Evolutionary conservation across 2,113 vertebrate genomes (phyloP).

Genomic region (Hemiscyllium ocellatum): DNA sequence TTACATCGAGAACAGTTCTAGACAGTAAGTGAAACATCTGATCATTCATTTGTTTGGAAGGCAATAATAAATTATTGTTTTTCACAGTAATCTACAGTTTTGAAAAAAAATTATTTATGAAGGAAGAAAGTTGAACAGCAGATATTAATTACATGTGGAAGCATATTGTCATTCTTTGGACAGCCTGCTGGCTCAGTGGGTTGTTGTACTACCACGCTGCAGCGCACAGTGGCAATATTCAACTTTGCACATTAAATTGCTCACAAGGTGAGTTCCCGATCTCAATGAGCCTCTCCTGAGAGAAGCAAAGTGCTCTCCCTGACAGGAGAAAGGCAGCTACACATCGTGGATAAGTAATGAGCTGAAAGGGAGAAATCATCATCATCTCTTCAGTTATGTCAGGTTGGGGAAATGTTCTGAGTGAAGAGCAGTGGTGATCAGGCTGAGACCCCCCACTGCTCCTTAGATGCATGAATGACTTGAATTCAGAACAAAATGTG

Average conservation of each 20-base stretch:
- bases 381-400: not conserved
- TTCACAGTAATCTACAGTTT: not conserved
- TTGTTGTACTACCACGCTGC: not conserved
- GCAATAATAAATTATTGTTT: not conserved
- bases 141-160: conserved; percentile 20
- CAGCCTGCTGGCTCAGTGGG: not conserved
- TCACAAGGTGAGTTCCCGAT: not conserved
- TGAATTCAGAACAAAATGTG: not conserved
- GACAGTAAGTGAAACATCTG: not conserved
- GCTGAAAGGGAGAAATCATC: not conserved
- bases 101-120: conserved; percentile 10
- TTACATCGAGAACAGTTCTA: not conserved
- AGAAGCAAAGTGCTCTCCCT: not conserved
- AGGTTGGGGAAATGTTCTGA: conserved; percentile 1
- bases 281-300: not conserved
- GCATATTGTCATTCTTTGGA: not conserved
- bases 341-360: not conserved
- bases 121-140: too few species aligned
- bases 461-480: not conserved
- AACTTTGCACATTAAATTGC: not conserved
- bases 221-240: not conserved
- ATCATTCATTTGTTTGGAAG: not conserved
- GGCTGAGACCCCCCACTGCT: not conserved
- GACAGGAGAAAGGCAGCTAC: not conserved
- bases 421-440: not conserved